These are phyloP conservation scores for Cheilosia soror DNA, from an alignment of 2,888 invertebrate species.

Conservation along the genomic window DNA sequence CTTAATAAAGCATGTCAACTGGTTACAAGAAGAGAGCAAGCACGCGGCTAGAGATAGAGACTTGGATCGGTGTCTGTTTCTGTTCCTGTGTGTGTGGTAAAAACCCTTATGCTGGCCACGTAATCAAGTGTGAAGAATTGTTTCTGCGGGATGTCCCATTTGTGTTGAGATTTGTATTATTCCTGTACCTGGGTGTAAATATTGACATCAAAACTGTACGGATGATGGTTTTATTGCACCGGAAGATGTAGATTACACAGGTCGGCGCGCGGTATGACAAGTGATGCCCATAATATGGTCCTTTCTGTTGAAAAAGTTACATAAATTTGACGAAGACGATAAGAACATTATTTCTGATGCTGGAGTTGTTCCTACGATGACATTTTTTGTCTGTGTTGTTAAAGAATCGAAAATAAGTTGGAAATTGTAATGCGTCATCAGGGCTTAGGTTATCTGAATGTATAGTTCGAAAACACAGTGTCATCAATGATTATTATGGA, in stretches of 20 bases:
- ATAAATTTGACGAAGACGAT: conserved; percentile 26
- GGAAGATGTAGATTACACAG: conserved; percentile 32
- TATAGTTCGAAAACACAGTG: too few relatives aligned
- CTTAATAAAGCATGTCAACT: conserved; percentile 37
- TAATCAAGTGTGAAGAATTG: conserved; percentile 70
- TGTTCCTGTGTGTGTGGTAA: conserved; percentile 48
- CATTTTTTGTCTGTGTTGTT: neutral
- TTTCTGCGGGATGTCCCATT: conserved; percentile 56
- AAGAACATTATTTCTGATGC: conserved; percentile 42
- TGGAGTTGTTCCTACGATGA: neutral
- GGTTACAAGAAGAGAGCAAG: conserved; percentile 28
- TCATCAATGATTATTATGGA: too few relatives aligned
- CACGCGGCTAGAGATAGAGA: conserved; percentile 18
- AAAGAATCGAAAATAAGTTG: neutral
- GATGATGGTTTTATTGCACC: conserved; percentile 71
- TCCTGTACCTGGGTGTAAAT: conserved; percentile 70
- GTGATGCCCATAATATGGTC: conserved; percentile 40
- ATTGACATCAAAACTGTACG: conserved; percentile 68
- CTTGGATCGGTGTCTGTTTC: conserved; percentile 21
- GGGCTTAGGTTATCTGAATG: too few relatives aligned
- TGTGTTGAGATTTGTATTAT: conserved; percentile 34
- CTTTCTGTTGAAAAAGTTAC: conserved; percentile 47
- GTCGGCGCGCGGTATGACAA: conserved; percentile 12
- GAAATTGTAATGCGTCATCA: neutral
- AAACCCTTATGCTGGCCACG: conserved; percentile 37